These are phyloP conservation scores for Larimichthys polyactis DNA, from an alignment of 2,113 vertebrate genomes.

Conservation along the genomic window DNA sequence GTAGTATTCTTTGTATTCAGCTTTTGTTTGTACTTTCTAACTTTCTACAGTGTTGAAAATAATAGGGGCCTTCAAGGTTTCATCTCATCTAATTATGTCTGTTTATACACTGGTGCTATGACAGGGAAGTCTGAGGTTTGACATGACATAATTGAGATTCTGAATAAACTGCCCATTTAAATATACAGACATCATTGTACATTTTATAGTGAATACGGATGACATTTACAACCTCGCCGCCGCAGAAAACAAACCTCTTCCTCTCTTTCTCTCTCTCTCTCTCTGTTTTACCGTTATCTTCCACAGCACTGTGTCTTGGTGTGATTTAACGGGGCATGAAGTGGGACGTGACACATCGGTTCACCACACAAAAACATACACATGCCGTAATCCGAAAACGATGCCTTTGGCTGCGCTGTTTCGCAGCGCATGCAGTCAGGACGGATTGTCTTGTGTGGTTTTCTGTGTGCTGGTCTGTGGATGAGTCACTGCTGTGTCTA, in stretches of 20 bases:
- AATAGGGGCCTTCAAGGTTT: background rate
- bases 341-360: conserved; percentile 58
- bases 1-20: background rate
- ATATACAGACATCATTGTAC: conserved; percentile 37
- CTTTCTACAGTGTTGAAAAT: background rate
- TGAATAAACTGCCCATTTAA: conserved; percentile 30
- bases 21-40: background rate
- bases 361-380: conserved; percentile 59
- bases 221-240: conserved; percentile 70
- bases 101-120: background rate
- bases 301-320: conserved; percentile 15
- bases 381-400: conserved; percentile 18
- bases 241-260: conserved; percentile 57
- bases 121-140: conserved; percentile 3
- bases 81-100: background rate
- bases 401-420: conserved; percentile 27
- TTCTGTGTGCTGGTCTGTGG: conserved; percentile 39
- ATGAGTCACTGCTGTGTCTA: conserved; percentile 72
- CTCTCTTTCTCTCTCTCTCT: background rate
- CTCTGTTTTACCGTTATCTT: conserved; percentile 42
- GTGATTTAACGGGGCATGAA: conserved; percentile 64
- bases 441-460: conserved; percentile 70
- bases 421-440: conserved; percentile 29
- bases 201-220: conserved; percentile 36
- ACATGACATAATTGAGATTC: conserved; percentile 23